phyloP scores from a whole-genome alignment of 1,140 invertebrate species.

The Atta cephalotes region DNA sequence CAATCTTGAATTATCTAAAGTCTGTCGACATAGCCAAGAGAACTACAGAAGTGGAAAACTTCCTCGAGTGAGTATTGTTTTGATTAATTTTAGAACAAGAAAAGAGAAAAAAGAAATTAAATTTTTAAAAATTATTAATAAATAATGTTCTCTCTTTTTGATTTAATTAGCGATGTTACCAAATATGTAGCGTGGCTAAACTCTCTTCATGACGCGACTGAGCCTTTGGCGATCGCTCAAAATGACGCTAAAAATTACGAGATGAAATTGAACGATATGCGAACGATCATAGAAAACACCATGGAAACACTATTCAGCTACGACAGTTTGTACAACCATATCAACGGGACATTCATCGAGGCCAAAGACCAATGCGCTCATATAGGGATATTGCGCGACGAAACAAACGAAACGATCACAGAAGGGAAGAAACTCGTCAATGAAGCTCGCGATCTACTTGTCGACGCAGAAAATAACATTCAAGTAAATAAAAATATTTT shows the following conservation, averaged over 20 bases:
- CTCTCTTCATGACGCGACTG: constrained; percentile 83
- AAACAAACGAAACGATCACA: constrained; percentile 71
- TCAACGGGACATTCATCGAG: constrained; percentile 76
- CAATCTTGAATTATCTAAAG: constrained; percentile 87
- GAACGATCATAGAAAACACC: constrained; percentile 78
- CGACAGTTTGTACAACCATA: constrained; percentile 80
- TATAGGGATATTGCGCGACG: constrained; percentile 72
- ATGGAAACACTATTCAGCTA: constrained; percentile 82
- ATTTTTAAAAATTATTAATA: constrained; percentile 5
- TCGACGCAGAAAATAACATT: constrained; percentile 82
- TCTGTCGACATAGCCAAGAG: constrained; percentile 84
- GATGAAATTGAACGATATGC: constrained; percentile 79
- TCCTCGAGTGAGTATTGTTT: constrained; percentile 80
- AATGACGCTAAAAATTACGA: constrained; percentile 78
- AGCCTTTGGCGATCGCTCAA: constrained; percentile 81
- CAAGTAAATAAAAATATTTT: constrained; percentile 71
- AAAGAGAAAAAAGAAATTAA: not conserved
- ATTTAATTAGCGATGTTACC: constrained; percentile 68
- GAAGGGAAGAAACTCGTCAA: constrained; percentile 79
- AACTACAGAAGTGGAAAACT: constrained; percentile 83
- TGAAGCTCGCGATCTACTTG: constrained; percentile 76
- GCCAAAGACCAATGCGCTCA: constrained; percentile 69
- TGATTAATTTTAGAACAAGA: not conserved
- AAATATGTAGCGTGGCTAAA: constrained; percentile 83
- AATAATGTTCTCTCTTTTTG: constrained; percentile 8